A percentile compares a stretch with the other conserved stretches of the same genome.
phyloP scores from a whole-genome alignment of 53 echinoderm and acorn worm species.

The Mesocentrotus franciscanus region DNA sequence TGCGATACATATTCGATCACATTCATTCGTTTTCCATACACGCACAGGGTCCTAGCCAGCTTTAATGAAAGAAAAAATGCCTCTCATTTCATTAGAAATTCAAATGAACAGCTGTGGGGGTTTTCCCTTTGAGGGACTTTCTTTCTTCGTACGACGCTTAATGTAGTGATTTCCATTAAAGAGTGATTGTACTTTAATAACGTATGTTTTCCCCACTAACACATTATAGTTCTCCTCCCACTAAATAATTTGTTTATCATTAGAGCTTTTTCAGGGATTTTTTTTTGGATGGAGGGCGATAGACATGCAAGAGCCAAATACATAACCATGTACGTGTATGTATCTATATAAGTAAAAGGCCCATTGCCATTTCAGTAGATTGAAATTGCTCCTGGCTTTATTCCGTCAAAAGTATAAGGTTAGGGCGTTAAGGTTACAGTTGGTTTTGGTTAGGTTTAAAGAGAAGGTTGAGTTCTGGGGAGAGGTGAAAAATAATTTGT shows the following conservation, averaged over 20 bases:
- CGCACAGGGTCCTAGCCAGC: background rate
- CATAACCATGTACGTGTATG: no score
- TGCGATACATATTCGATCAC: background rate
- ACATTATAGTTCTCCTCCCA: background rate
- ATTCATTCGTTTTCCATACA: background rate
- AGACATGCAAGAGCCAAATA: no score
- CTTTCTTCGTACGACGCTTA: background rate
- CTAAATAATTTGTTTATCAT: background rate
- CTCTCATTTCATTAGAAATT: background rate
- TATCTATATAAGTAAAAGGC: no score
- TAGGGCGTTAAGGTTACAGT: no score
- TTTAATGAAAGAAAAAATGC: background rate
- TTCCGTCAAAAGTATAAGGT: no score
- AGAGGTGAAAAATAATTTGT: no score
- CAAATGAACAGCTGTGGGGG: background rate
- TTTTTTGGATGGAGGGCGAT: no score
- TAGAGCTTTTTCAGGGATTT: no score
- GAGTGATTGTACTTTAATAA: background rate
- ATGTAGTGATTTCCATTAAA: background rate
- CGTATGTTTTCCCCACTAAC: background rate
- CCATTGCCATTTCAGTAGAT: no score
- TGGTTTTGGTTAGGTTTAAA: no score
- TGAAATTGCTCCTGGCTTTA: no score
- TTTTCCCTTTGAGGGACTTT: background rate
- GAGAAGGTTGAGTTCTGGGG: no score